Conservation (phyloP, 2,888 invertebrate genomes). For the Lasioglossum marginatum region DNA sequence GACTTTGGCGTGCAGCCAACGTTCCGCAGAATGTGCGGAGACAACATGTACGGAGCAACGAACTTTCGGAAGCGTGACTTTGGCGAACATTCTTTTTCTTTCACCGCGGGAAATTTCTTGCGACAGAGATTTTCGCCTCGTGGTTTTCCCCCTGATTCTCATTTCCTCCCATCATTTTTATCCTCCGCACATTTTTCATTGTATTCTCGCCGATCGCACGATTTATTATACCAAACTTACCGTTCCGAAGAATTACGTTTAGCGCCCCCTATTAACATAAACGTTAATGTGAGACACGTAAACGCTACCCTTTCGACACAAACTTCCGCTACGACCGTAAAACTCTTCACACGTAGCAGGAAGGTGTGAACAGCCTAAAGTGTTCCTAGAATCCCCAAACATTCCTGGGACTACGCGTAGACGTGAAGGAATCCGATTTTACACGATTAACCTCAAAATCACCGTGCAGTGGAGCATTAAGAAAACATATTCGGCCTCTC, state of each 20-base stretch:
- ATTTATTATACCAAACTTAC: background rate
- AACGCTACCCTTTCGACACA: background rate
- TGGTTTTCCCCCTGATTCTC: background rate
- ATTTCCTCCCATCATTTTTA: background rate
- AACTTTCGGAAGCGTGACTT: conserved; percentile 66
- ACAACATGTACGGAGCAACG: conserved; percentile 73
- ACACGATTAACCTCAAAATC: conserved; percentile 20
- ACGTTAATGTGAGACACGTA: conserved; percentile 2
- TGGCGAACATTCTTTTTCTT: conserved; percentile 58
- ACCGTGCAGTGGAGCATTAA: background rate
- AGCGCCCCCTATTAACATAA: background rate
- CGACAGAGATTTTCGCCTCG: conserved; percentile 25
- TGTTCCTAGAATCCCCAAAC: conserved; percentile 23
- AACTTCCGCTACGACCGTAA: conserved; percentile 1
- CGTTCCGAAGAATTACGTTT: background rate
- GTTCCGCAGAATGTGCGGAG: conserved; percentile 66
- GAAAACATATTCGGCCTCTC: background rate
- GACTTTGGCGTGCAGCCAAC: conserved; percentile 70
- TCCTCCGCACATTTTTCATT: background rate
- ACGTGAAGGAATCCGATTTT: conserved; percentile 26
- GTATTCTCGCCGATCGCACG: background rate
- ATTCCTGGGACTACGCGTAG: conserved; percentile 40
- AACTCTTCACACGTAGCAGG: conserved; percentile 4
- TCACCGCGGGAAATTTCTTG: conserved; percentile 45
- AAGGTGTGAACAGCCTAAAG: conserved; percentile 29